phyloP scores from a whole-genome alignment of 2,113 vertebrate species.

The Lasiurus cinereus region DNA sequence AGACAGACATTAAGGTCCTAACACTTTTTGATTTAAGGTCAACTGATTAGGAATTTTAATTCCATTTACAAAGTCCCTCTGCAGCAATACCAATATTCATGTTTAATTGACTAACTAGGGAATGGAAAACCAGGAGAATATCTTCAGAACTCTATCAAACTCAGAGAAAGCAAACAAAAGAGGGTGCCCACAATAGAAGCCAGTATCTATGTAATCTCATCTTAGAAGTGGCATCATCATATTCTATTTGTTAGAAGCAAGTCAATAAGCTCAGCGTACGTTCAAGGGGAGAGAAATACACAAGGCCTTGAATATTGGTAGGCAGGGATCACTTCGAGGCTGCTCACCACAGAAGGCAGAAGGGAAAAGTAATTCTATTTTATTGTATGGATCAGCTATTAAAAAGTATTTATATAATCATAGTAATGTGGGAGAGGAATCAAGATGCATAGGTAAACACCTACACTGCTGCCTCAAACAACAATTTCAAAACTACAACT shows the following conservation, averaged over 20 bases:
- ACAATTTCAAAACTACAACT: too few relatives aligned
- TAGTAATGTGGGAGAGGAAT: too few relatives aligned
- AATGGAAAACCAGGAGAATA: not conserved
- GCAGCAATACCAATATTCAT: not conserved
- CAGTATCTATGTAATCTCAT: not conserved
- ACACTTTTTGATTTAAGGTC: not conserved
- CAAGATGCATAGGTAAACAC: too few relatives aligned
- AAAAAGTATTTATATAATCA: constrained; percentile 20
- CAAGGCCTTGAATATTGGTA: not conserved
- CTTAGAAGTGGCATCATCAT: not conserved
- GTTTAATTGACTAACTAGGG: not conserved
- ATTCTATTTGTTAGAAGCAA: not conserved
- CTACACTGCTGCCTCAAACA: too few relatives aligned
- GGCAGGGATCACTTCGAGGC: not conserved
- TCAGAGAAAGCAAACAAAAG: not conserved
- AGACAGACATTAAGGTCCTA: not conserved
- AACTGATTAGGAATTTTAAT: not conserved
- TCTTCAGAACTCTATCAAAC: not conserved
- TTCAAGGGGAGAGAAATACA: not conserved
- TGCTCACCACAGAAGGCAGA: not conserved
- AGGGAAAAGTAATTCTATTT: not conserved
- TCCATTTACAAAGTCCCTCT: constrained; percentile 17
- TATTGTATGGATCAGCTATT: not conserved
- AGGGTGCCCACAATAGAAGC: not conserved
- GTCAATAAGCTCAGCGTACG: not conserved